phyloP scores from a whole-genome alignment of 2,113 vertebrate genomes.

The Notarius lentiginosus region DNA sequence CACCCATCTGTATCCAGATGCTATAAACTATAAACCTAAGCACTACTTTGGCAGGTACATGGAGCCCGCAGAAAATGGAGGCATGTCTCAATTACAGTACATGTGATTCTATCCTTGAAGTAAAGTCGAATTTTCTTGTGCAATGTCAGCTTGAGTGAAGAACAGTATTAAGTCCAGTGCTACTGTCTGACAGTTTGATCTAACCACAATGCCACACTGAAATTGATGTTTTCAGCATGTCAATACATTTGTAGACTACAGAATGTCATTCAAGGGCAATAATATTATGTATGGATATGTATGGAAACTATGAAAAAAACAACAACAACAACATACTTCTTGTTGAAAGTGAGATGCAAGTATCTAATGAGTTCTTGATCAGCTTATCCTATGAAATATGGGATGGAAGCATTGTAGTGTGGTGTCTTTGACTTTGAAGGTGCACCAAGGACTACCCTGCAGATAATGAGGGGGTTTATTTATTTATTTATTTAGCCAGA shows the following conservation, averaged over 20 bases:
- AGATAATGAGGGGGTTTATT: background rate
- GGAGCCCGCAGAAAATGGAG: background rate
- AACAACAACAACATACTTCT: background rate
- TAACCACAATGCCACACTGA: background rate
- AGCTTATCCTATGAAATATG: background rate
- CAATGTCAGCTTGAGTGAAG: background rate
- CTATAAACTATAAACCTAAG: background rate
- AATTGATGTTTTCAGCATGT: background rate
- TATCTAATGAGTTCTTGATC: background rate
- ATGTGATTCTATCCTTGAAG: background rate
- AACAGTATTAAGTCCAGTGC: background rate
- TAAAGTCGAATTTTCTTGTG: background rate
- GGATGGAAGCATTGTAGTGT: background rate
- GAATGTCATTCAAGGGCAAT: background rate
- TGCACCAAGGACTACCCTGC: background rate
- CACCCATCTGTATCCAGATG: background rate
- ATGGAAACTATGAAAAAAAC: background rate
- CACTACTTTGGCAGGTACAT: background rate
- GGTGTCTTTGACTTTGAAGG: background rate
- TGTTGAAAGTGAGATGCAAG: background rate
- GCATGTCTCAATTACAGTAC: background rate
- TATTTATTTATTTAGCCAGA: background rate
- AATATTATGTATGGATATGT: background rate
- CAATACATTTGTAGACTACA: background rate
- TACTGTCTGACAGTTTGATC: background rate